Percentiles rank a stretch among this genome's conserved stretches.
phyloP scores from a whole-genome alignment of 23 tunicate species.

The Trididemnum miniatum region DNA sequence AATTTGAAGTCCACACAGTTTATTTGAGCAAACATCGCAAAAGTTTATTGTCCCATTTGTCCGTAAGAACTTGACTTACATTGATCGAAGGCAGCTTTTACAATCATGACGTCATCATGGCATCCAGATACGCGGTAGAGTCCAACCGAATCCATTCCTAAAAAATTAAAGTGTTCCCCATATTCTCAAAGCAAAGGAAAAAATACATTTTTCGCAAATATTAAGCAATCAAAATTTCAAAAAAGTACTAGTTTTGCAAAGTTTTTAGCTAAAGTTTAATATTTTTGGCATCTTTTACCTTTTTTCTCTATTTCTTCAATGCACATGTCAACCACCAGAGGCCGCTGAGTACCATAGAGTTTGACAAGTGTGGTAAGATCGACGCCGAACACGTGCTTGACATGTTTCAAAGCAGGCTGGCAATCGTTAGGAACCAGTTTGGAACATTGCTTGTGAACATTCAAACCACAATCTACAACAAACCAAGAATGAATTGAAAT shows the following conservation, averaged over 20 bases:
- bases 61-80: constrained; percentile 65
- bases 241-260: no score
- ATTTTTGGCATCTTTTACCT: no score
- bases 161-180: no score
- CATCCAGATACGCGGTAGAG: constrained; percentile 78
- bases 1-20: no score
- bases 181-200: no score
- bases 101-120: constrained; percentile 56
- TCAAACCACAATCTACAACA: constrained; percentile 89
- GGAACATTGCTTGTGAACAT: constrained; percentile 95
- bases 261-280: no score
- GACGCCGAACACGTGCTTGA: constrained; percentile 88
- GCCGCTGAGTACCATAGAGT: constrained; percentile 80
- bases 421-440: constrained; percentile 90
- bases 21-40: no score
- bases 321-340: constrained; percentile 84
- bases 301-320: constrained; percentile 80
- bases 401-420: constrained; percentile 86
- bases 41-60: no score
- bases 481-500: no score
- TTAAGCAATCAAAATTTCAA: not conserved
- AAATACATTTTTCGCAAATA: no score
- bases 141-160: constrained; percentile 82
- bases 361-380: constrained; percentile 90
- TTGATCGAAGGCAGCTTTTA: constrained; percentile 78